These are phyloP conservation scores for Dipodomys ordii DNA, from an alignment of 2,113 vertebrate species.

Conservation along the genomic window DNA sequence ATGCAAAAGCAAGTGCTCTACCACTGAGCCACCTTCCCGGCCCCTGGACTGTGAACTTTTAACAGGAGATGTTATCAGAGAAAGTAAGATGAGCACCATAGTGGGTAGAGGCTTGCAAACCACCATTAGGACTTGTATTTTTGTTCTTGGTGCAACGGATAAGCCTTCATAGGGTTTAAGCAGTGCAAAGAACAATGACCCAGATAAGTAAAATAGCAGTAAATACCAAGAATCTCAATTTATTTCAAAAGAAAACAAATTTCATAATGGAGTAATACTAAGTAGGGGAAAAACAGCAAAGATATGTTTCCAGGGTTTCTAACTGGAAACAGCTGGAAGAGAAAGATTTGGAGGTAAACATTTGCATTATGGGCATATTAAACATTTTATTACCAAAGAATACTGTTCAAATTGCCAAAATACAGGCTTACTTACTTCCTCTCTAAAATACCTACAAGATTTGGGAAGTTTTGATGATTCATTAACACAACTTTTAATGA, in stretches of 20 bases:
- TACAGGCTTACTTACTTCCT: background rate
- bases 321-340: background rate
- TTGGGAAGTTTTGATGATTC: slow-evolving; percentile 16
- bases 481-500: background rate
- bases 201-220: background rate
- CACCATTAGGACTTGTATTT: background rate
- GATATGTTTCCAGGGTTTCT: background rate
- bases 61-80: background rate
- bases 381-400: background rate
- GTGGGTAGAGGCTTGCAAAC: background rate
- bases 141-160: background rate
- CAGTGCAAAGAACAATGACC: too few relatives aligned
- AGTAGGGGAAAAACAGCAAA: background rate
- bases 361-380: background rate
- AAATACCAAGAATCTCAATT: background rate
- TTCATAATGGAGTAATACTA: background rate
- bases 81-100: background rate
- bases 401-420: slow-evolving; percentile 56
- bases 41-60: background rate
- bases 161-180: background rate
- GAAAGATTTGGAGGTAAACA: background rate
- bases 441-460: background rate
- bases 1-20: too few relatives aligned
- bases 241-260: slow-evolving; percentile 19
- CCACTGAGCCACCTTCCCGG: too few relatives aligned